Evolutionary conservation across 2,888 invertebrate species (phyloP).

Genomic region (Lymantria monacha): DNA sequence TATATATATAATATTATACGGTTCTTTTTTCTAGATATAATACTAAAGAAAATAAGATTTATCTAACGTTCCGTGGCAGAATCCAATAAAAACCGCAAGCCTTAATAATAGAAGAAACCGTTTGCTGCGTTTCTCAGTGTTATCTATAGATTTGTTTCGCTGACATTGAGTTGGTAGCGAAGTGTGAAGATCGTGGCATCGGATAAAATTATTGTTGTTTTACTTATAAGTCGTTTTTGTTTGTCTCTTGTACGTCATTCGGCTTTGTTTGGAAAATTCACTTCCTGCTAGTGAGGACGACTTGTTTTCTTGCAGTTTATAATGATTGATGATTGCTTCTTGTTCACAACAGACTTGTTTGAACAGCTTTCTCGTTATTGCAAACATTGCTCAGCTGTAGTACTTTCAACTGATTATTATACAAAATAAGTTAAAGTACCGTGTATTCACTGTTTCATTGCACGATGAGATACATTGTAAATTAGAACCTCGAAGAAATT

Average conservation of each 20-base stretch:
- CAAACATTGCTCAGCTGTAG: slow-evolving; percentile 6
- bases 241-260: slow-evolving; percentile 23
- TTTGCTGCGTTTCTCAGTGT: neutral
- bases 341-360: slow-evolving; percentile 11
- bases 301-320: slow-evolving; percentile 18
- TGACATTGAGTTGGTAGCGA: slow-evolving; percentile 57
- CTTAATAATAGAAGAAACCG: slow-evolving; percentile 14
- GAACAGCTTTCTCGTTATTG: slow-evolving; percentile 29
- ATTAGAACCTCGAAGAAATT: too few species aligned
- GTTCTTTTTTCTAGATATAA: too few species aligned
- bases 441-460: too few species aligned
- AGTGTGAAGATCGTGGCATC: slow-evolving; percentile 59
- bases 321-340: slow-evolving; percentile 11
- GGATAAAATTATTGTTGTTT: slow-evolving; percentile 31
- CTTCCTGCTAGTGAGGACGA: slow-evolving; percentile 29
- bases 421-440: too few species aligned
- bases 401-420: neutral
- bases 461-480: too few species aligned
- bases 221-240: slow-evolving; percentile 33
- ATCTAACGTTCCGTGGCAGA: neutral
- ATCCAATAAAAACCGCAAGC: slow-evolving; percentile 13
- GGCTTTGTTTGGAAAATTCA: slow-evolving; percentile 27
- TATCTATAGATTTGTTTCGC: slow-evolving; percentile 3
- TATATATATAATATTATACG: too few species aligned
- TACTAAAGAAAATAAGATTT: too few species aligned